These are phyloP conservation scores for Brachycybe producta DNA, from an alignment of 2,888 invertebrate species.

Conservation along the genomic window DNA sequence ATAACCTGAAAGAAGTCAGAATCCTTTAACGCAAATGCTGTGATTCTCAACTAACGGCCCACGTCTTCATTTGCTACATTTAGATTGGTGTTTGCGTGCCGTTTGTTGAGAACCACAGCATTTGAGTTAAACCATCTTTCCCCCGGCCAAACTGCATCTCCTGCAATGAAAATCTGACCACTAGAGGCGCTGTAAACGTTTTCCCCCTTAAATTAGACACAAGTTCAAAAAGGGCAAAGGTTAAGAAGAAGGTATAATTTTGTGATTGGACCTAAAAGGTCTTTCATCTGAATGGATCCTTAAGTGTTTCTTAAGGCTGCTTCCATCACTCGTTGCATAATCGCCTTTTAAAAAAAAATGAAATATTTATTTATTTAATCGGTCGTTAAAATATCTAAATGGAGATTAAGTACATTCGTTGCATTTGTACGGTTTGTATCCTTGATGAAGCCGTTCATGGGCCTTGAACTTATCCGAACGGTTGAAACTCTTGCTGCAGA, in stretches of 20 bases:
- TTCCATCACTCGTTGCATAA: conserved; percentile 35
- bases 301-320: conserved; percentile 38
- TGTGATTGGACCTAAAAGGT: conserved; percentile 34
- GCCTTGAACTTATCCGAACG: conserved; percentile 14
- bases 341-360: conserved; percentile 21
- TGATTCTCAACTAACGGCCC: no score
- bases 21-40: no score
- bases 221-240: no score
- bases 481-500: conserved; percentile 11
- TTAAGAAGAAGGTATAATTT: conserved; percentile 11
- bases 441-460: conserved; percentile 5
- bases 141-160: no score
- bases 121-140: no score
- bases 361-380: background rate
- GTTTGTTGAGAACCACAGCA: no score
- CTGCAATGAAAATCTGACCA: no score
- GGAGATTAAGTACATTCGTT: background rate
- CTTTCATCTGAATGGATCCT: conserved; percentile 37
- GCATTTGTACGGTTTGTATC: background rate
- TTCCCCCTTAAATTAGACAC: no score
- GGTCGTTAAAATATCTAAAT: background rate
- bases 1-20: no score
- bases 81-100: no score
- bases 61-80: no score
- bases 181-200: no score